Conservation (phyloP, 2,797 vertebrate genomes). For the Lepidocolaptes lacrymiger region DNA sequence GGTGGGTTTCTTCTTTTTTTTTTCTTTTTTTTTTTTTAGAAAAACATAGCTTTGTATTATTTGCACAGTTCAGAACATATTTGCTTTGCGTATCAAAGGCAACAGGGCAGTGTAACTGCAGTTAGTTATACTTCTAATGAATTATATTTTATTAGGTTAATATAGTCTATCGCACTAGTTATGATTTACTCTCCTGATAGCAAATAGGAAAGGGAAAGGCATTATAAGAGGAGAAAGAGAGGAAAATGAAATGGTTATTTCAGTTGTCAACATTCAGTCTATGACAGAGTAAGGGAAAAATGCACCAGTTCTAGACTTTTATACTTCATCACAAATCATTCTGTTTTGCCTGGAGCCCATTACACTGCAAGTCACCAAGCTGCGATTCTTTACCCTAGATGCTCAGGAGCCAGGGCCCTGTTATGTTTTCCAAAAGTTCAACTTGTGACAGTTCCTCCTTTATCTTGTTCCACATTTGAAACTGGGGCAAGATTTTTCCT, state of each 20-base stretch:
- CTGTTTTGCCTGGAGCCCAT: not conserved
- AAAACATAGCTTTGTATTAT: not conserved
- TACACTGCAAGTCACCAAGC: not conserved
- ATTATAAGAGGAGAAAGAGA: not conserved
- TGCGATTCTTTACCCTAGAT: not conserved
- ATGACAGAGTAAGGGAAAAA: not conserved
- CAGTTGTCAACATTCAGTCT: not conserved
- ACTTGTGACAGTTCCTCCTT: not conserved
- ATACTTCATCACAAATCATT: not conserved
- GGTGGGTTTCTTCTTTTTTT: not conserved
- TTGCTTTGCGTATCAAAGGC: not conserved
- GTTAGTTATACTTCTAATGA: not conserved
- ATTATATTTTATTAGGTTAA: not conserved
- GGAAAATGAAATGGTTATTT: fast-evolving
- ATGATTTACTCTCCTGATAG: not conserved
- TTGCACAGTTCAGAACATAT: not conserved
- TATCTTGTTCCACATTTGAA: not conserved
- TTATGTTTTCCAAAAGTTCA: not conserved
- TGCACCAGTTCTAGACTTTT: not conserved
- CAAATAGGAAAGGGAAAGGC: not conserved
- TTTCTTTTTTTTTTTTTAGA: not conserved
- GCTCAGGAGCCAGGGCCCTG: not conserved
- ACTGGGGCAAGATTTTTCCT: not conserved
- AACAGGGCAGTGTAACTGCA: not conserved
- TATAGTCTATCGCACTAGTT: not conserved